phyloP scores from a whole-genome alignment of 2,888 invertebrate genomes.

The Pristionchus arcanus region DNA sequence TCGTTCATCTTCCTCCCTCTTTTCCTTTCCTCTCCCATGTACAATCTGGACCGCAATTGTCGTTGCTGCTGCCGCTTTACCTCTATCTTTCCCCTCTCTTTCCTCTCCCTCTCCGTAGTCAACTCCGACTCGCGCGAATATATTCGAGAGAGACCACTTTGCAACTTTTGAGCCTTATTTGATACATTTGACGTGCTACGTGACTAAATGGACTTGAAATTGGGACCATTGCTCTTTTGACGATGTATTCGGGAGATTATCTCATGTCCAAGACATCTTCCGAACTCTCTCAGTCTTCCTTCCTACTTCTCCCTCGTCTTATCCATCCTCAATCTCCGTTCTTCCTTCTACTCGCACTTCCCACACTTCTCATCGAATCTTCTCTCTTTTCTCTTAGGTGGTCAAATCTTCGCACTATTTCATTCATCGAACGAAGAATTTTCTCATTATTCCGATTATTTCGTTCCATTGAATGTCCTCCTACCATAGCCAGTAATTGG shows the following conservation, averaged over 20 bases:
- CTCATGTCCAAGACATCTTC: not conserved
- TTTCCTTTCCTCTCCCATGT: not conserved
- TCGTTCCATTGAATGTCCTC: not conserved
- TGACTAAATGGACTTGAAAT: not conserved
- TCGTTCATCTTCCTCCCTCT: not conserved
- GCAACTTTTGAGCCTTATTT: not conserved
- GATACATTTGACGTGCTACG: not conserved
- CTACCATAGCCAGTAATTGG: not conserved
- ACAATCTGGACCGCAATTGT: conserved; percentile 39
- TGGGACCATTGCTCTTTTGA: too few relatives aligned
- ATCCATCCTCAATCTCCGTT: conserved; percentile 40
- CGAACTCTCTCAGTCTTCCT: not conserved
- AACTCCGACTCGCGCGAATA: too few relatives aligned
- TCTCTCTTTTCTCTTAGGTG: conserved; percentile 2
- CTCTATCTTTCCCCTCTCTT: not conserved
- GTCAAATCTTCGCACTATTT: not conserved
- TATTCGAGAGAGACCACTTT: too few relatives aligned
- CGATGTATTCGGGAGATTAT: too few relatives aligned
- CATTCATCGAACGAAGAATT: too few relatives aligned
- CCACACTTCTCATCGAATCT: conserved; percentile 6
- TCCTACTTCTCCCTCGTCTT: not conserved
- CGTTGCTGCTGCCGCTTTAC: conserved; percentile 11
- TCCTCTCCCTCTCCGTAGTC: not conserved
- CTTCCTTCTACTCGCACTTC: conserved; percentile 3
- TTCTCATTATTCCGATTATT: not conserved